Evolutionary conservation across 1,140 invertebrate species (phyloP), one percentile per base, ranked within the genome.

Genomic region (Eubasilissa regina): DNA sequence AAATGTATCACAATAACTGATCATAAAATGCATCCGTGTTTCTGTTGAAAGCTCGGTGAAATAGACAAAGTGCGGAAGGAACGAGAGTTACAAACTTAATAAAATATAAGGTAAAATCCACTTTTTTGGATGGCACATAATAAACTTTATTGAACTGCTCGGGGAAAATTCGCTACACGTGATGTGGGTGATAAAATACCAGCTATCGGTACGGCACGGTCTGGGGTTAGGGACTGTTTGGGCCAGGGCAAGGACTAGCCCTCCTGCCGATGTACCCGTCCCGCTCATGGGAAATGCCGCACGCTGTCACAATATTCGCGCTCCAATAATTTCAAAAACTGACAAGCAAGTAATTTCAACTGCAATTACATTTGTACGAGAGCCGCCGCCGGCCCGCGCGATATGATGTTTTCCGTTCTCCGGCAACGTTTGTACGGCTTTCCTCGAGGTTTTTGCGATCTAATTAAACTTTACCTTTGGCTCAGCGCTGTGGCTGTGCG

Each of bases 101-200:
- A 74, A 77, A 81, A 81, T 81, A 81, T 81, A 79, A 35, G 80
- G 80, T 64, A 79, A 66, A 35, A 35, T 35, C 25, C 25, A 58
- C 80, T 75, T 77, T 79, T 81, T 81, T 64, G 77, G 77, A 35
- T 73, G 73, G 77, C 80, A 77, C 62, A 81, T 81, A 79, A 81
- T 81, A 81, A 79, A 81, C 77, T 81, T 81, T 81, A 81, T 81
- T 77, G 80, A 81, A 81, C 80, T 77, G 15, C 47, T 35, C 1
- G 80, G 74, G 73, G 77, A 79, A 81, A 81, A 81, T 79, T 81
- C 80, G 80, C 78, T 73, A 81, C 80, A 81, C 80, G 80, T 81
- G 80, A 81, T 81, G 77, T 75, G 80, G 80, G 76, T 79, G 77
- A 81, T 81, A 81, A 81, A 77, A 77, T 81, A 64, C 73, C 73